Evolutionary conservation across 2,797 vertebrate genomes (phyloP).

Genomic region (Coregonus ussuriensis): DNA sequence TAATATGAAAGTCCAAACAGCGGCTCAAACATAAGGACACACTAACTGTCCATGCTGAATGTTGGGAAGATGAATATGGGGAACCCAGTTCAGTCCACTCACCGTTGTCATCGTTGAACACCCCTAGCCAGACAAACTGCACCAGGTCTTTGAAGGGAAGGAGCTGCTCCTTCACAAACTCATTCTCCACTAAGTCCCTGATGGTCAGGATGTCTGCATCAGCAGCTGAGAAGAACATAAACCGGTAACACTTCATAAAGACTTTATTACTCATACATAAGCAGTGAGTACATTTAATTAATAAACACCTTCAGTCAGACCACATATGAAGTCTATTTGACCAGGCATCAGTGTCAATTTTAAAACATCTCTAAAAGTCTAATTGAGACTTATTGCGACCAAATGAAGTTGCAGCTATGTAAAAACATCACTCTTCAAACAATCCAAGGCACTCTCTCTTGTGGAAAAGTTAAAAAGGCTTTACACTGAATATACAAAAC

Average conservation of each 20-base stretch:
- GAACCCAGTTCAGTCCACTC: constrained; percentile 47
- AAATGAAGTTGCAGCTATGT: neutral
- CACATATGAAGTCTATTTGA: neutral
- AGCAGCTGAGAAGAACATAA: constrained; percentile 69
- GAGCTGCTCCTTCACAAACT: constrained; percentile 84
- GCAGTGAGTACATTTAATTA: neutral
- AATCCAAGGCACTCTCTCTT: neutral
- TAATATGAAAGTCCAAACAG: neutral
- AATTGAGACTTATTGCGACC: no score
- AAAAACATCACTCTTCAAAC: neutral
- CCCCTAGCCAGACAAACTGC: constrained; percentile 86
- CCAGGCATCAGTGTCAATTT: neutral
- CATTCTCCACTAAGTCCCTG: constrained; percentile 85
- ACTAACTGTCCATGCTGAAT: neutral
- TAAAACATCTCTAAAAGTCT: no score
- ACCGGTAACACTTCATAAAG: neutral
- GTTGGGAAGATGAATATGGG: neutral
- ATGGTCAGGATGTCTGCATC: constrained; percentile 84
- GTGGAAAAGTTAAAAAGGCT: neutral
- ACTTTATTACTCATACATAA: neutral
- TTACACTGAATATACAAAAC: neutral
- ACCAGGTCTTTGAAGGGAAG: constrained; percentile 79
- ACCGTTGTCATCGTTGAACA: constrained; percentile 80
- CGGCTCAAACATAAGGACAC: neutral
- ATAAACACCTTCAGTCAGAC: neutral